Conservation (phyloP, 2,888 invertebrate genomes). For the Pristionchus maxplancki region DNA sequence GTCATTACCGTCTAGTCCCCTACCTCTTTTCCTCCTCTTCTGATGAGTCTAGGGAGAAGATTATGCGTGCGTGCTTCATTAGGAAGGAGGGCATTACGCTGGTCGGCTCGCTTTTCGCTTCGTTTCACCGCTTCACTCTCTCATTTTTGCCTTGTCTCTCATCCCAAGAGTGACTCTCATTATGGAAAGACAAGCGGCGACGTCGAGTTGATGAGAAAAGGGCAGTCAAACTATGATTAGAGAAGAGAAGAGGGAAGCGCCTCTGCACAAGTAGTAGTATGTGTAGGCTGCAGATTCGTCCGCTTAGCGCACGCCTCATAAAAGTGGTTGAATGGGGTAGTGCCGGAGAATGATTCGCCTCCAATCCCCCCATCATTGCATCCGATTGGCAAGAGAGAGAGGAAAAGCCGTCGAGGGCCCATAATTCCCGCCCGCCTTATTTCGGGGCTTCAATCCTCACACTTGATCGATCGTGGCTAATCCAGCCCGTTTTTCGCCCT, state of each 20-base stretch:
- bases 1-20: background rate
- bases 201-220: conserved; percentile 14
- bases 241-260: background rate
- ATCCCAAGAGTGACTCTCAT: background rate
- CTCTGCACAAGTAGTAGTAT: background rate
- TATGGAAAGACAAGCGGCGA: background rate
- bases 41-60: background rate
- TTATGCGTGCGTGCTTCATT: conserved; percentile 29
- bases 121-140: conserved; percentile 42
- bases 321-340: background rate
- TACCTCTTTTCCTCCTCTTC: background rate
- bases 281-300: background rate
- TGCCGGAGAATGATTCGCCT: background rate
- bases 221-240: conserved; percentile 13
- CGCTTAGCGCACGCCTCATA: conserved; percentile 14
- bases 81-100: conserved; percentile 50
- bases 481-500: conserved; percentile 26
- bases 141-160: conserved; percentile 6
- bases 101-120: conserved; percentile 35
- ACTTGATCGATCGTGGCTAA: conserved; percentile 23
- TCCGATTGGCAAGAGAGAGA: background rate
- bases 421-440: conserved; percentile 8
- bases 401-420: conserved; percentile 1
- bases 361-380: background rate
- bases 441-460: conserved; percentile 11